Evolutionary conservation across 2,113 vertebrate species (phyloP), one percentile per base, ranked within the genome.

Genomic region (Stegastes partitus): DNA sequence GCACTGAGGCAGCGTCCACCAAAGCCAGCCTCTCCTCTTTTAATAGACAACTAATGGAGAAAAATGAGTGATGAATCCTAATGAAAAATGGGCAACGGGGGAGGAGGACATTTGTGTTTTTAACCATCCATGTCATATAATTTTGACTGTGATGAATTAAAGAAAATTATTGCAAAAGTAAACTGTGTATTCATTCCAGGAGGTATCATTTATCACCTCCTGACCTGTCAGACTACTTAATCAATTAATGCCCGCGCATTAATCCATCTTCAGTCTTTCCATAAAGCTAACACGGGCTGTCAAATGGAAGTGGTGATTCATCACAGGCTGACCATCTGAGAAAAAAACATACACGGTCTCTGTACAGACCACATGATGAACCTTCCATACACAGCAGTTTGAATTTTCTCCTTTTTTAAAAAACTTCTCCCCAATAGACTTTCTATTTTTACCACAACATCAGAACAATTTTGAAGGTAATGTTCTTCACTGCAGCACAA

Each of bases 141-240:
- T 86, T 92, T 82, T 84, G 85, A 92, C 91, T 89, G 76, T 91
- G 91, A 93, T 92, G 71, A 93, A 93, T 93, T 89, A 84, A 87
- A 88, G 67, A 82, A 84, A 89, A 91, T 91, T 34, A 92, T 76
- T 77, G 76, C 74, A 65, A 92, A 90, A 87, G 82, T 87, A 93
- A 92, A 91, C 83, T 87, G 86, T 92, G 77, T 91, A 87, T 87
- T 89, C 82, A 79, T 88, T 86, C 71, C 70, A 76, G 63, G 66
- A 75, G 77, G 82, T 87, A 84, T 90, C 83, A 93, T 94, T 91
- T 90, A 93, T 94, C 90, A 93, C 87, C 87, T 81, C 65, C 81
- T 89, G 90, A 92, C 91, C 89, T 88, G 86, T 89, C 85, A 77
- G 83, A 77, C 87, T 86, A 88, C 74, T 79, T 82, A 89, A 92